Evolutionary conservation across 1,140 invertebrate genomes (phyloP).

Genomic region (Carcinoscorpius rotundicauda): DNA sequence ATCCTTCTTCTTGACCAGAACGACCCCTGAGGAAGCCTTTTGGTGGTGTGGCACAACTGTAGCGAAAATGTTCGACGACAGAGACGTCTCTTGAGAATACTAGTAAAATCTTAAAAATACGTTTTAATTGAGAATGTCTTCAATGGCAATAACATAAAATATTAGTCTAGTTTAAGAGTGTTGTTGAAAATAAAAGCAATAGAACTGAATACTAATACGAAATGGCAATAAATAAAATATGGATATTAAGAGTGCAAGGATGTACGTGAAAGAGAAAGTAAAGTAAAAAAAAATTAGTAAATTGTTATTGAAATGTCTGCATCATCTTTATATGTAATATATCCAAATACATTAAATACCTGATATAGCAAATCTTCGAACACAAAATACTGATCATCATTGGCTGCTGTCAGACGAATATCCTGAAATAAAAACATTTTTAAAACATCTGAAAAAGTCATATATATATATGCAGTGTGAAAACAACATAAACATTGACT

Average conservation of each 20-base stretch:
- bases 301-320: too few species aligned
- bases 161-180: too few species aligned
- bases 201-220: too few species aligned
- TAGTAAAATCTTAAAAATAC: conserved; percentile 54
- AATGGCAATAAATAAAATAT: conserved; percentile 2
- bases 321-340: too few species aligned
- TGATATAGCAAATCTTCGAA: conserved; percentile 94
- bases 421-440: conserved; percentile 43
- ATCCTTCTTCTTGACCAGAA: conserved; percentile 30
- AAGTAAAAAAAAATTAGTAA: too few species aligned
- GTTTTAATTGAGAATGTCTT: too few species aligned
- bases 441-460: too few species aligned
- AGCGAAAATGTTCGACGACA: conserved; percentile 44
- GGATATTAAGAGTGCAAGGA: background rate
- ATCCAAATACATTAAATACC: conserved; percentile 36
- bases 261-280: background rate
- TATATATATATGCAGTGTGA: too few species aligned
- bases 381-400: conserved; percentile 96
- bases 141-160: too few species aligned
- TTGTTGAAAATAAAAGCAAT: too few species aligned
- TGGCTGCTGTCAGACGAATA: conserved; percentile 86
- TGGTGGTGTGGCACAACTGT: conserved; percentile 33
- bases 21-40: conserved; percentile 35
- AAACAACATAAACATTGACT: too few species aligned
- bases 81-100: conserved; percentile 83